Evolutionary conservation across 2,113 vertebrate species (phyloP).

Genomic region (Laticauda laticaudata): DNA sequence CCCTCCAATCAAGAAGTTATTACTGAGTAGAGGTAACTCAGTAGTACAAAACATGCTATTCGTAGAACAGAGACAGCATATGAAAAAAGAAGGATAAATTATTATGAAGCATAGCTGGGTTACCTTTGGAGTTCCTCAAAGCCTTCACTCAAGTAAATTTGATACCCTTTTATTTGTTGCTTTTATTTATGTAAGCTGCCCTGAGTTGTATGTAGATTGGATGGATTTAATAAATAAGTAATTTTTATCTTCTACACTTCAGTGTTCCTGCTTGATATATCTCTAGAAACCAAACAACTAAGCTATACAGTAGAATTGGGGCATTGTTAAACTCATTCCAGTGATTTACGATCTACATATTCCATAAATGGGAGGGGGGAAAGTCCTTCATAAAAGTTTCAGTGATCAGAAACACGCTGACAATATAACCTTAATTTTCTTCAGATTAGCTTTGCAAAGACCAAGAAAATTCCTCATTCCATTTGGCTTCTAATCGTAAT

Average conservation of each 20-base stretch:
- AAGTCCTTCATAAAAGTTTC: slow-evolving; percentile 49
- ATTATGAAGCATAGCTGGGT: background rate
- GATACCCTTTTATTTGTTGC: background rate
- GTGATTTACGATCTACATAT: background rate
- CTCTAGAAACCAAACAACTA: background rate
- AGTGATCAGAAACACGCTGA: slow-evolving; percentile 51
- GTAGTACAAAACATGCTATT: background rate
- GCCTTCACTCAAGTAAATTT: background rate
- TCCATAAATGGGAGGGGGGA: background rate
- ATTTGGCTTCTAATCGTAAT: background rate
- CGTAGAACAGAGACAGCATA: background rate
- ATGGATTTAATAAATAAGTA: background rate
- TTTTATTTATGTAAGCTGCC: background rate
- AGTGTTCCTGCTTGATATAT: background rate
- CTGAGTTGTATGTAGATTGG: background rate
- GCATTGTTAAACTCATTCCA: background rate
- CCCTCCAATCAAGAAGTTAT: background rate
- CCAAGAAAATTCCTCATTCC: background rate
- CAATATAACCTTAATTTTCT: slow-evolving; percentile 19
- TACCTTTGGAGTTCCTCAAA: background rate
- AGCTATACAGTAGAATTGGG: background rate
- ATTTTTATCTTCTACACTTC: background rate
- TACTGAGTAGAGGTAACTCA: background rate
- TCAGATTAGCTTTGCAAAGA: background rate
- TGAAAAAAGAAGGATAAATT: background rate